These are phyloP conservation scores for Teleopsis dalmanni DNA, from an alignment of 1,140 invertebrate species.

Conservation along the genomic window DNA sequence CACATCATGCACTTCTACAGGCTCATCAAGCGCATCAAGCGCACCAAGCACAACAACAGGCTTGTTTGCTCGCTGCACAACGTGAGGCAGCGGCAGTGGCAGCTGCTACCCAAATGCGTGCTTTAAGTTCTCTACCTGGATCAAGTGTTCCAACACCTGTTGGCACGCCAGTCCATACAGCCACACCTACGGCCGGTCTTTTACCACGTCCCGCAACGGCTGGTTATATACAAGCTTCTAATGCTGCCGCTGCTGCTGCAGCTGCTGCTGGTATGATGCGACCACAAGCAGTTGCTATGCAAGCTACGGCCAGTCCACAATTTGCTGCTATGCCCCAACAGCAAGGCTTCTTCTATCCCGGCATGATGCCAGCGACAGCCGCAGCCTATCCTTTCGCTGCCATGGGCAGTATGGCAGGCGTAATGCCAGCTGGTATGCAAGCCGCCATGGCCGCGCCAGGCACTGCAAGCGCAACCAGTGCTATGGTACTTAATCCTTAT, in stretches of 20 bases:
- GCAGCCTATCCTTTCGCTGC: slow-evolving; percentile 19
- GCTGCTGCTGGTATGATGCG: slow-evolving; percentile 24
- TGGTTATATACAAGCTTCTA: slow-evolving; percentile 50
- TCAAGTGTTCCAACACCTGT: slow-evolving; percentile 22
- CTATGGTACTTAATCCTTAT: slow-evolving; percentile 67
- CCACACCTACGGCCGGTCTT: slow-evolving; percentile 19
- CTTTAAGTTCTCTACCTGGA: slow-evolving; percentile 45
- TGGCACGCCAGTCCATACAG: slow-evolving; percentile 26
- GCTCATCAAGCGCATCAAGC: slow-evolving; percentile 21
- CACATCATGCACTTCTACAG: slow-evolving; percentile 21
- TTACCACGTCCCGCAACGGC: slow-evolving; percentile 46
- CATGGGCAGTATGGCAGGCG: slow-evolving; percentile 19
- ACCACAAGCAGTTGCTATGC: slow-evolving; percentile 13
- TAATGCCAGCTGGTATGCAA: slow-evolving; percentile 20
- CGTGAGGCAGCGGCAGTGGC: slow-evolving; percentile 19
- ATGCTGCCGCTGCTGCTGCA: slow-evolving; percentile 48
- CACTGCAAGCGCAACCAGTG: slow-evolving; percentile 44
- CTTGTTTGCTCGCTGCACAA: slow-evolving; percentile 40
- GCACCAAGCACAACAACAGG: slow-evolving; percentile 34
- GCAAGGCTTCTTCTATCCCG: slow-evolving; percentile 31
- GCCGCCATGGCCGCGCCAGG: slow-evolving; percentile 21
- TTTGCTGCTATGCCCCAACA: slow-evolving; percentile 24
- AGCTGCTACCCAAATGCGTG: slow-evolving; percentile 7
- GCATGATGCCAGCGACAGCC: slow-evolving; percentile 21
- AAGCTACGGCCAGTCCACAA: slow-evolving; percentile 13